Percentiles rank a stretch among this genome's conserved stretches.
Evolutionary conservation across 2,113 vertebrate genomes (phyloP).

Genomic region (Pelecanoides urinatrix): DNA sequence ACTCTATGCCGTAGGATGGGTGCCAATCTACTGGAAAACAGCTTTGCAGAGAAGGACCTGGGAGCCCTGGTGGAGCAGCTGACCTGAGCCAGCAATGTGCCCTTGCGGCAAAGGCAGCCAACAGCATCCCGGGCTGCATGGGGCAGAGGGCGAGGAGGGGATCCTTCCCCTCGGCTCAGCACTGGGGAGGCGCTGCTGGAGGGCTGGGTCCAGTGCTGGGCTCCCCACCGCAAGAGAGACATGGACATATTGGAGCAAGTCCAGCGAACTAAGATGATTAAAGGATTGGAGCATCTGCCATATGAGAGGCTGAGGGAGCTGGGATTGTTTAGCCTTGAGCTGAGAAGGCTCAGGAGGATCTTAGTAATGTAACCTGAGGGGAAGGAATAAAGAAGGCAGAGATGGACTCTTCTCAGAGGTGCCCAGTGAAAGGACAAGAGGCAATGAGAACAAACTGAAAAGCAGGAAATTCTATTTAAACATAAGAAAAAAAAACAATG

Average conservation of each 20-base stretch:
- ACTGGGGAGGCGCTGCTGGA: background rate
- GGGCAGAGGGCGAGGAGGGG: background rate
- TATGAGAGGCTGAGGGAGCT: background rate
- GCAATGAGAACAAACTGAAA: background rate
- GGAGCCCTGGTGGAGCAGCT: background rate
- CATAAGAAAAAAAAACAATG: background rate
- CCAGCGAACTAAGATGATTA: background rate
- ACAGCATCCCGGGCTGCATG: fast-evolving
- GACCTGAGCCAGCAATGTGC: background rate
- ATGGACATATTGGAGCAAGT: background rate
- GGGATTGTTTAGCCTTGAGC: background rate
- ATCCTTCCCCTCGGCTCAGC: background rate
- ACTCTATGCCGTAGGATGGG: background rate
- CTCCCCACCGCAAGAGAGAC: background rate
- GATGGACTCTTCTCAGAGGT: background rate
- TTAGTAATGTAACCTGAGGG: background rate
- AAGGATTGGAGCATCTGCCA: conserved; percentile 1
- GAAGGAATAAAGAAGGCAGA: background rate
- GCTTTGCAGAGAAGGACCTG: background rate
- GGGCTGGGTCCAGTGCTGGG: background rate
- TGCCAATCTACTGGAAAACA: background rate
- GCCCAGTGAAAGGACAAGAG: background rate
- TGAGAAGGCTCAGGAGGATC: background rate
- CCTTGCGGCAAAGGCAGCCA: background rate
- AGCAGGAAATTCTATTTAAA: background rate